Base-by-base conservation (phyloP, 35 echinoderm and acorn worm genomes). In the Eucidaris tribuloides region DNA sequence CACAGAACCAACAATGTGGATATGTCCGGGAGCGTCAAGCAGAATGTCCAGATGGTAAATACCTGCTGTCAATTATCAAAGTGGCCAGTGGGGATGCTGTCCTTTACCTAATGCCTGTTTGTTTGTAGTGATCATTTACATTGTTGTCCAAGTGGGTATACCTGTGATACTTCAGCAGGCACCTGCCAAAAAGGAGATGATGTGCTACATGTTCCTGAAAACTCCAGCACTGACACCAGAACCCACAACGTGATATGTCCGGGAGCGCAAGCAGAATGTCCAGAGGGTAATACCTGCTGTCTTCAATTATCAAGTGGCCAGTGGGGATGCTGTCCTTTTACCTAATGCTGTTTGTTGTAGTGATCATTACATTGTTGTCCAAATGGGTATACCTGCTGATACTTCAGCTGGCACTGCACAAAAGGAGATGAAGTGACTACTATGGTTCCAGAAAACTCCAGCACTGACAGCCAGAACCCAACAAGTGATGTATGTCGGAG, bases 61-160 rank as follows among this genome's bases (percentile, higher is more conserved):
- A 85, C 83, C 2, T 84, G 81, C 55, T 20, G 25, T 72, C 80
- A 58, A 5, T 7, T 18, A 79, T 3, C 0, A 32, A 3, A 46
- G 20, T 54, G 62, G 89, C 43, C 43, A 78, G n/a, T 85, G 58
- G 45, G 71, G 89, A 19, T 91, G 22, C 72, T 29, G 84, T 79
- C 72, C 71, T 66, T 35, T 17, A 58, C 19, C 74, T 58, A 48
- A 85, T 82, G 89, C 91, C 32, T n/a, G n/a, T 60, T 88, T 0
- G 88, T 85, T 44, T 93, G 91, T 37, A 55, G 29, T 65, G 91
- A 93, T 80, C 31, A 24, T 6, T 29, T 40, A n/a, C 59, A 62
- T 30, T 62, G 59, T 22, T 62, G 59, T 23, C 59, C 59, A 7
- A 20, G 32, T 23, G 32, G 32, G 7, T 7, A 7, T 4, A 62